These are phyloP conservation scores for Ictalurus punctatus DNA, from an alignment of 2,113 vertebrate genomes.

Conservation along the genomic window DNA sequence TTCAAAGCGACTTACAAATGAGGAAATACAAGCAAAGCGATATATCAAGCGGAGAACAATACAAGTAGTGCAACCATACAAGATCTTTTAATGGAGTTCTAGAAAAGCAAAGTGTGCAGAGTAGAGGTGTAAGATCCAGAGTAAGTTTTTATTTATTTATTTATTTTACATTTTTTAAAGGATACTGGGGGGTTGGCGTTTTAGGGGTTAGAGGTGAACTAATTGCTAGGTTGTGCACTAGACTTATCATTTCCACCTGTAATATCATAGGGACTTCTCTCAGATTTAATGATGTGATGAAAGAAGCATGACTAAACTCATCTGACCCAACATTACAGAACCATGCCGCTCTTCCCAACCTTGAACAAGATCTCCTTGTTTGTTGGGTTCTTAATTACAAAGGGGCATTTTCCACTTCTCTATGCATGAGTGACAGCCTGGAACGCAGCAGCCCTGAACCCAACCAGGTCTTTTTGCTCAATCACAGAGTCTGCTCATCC, in stretches of 20 bases:
- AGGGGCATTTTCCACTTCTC: slow-evolving; percentile 30
- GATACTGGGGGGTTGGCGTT: too few relatives aligned
- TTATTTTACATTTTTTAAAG: too few relatives aligned
- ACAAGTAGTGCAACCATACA: too few relatives aligned
- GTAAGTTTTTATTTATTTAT: too few relatives aligned
- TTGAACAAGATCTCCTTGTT: slow-evolving; percentile 31
- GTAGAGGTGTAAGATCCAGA: too few relatives aligned
- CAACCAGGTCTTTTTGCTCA: slow-evolving; percentile 52
- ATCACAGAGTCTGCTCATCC: slow-evolving; percentile 60
- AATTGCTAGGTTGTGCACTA: not conserved
- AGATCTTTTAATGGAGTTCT: too few relatives aligned
- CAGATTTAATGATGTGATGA: slow-evolving; percentile 29
- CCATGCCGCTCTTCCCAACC: slow-evolving; percentile 26
- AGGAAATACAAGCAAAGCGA: too few relatives aligned
- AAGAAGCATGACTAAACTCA: not conserved
- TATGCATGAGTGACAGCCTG: slow-evolving; percentile 24
- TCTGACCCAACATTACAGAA: slow-evolving; percentile 34
- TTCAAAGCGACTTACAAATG: too few relatives aligned
- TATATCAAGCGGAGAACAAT: too few relatives aligned
- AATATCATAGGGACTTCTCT: not conserved
- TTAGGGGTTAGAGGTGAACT: too few relatives aligned
- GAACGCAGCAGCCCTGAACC: slow-evolving; percentile 27
- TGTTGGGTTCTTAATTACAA: slow-evolving; percentile 28
- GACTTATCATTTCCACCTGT: slow-evolving; percentile 18
- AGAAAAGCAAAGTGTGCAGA: too few relatives aligned